These are phyloP conservation scores for Aix galericulata DNA, from an alignment of 2,113 vertebrate species.

Conservation along the genomic window DNA sequence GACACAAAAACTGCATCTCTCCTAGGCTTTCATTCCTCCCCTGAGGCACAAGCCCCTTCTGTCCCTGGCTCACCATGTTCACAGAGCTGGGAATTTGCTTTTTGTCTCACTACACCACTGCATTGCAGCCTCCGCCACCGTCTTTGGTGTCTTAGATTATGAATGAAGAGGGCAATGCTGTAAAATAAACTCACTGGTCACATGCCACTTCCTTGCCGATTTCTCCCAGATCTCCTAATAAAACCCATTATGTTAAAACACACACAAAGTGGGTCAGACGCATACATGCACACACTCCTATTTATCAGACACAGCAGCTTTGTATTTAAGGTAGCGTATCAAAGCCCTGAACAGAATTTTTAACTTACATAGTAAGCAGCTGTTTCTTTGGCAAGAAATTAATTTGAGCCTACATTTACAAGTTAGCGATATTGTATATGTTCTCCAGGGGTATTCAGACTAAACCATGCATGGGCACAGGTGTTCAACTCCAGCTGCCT, in stretches of 20 bases:
- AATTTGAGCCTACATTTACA: not conserved
- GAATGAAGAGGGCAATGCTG: not conserved
- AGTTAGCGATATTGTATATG: not conserved
- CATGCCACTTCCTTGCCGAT: not conserved
- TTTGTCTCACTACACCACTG: not conserved
- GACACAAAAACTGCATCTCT: not conserved
- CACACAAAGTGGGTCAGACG: not conserved
- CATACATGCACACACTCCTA: not conserved
- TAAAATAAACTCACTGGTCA: not conserved
- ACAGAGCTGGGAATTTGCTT: not conserved
- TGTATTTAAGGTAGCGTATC: not conserved
- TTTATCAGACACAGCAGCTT: not conserved
- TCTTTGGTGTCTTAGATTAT: not conserved
- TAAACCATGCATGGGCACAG: not conserved
- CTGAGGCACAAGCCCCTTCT: not conserved
- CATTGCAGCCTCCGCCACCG: not conserved
- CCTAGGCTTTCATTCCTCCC: not conserved
- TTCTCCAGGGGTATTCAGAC: not conserved
- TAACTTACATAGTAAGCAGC: not conserved
- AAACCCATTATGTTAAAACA: not conserved
- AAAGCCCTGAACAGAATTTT: not conserved
- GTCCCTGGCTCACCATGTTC: not conserved
- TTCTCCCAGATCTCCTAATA: not conserved
- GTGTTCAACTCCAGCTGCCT: not conserved
- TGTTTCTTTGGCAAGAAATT: not conserved